Percentiles rank a stretch among this genome's conserved stretches.
Conservation (phyloP, 2,113 vertebrate species). For the Chaenocephalus aceratus region DNA sequence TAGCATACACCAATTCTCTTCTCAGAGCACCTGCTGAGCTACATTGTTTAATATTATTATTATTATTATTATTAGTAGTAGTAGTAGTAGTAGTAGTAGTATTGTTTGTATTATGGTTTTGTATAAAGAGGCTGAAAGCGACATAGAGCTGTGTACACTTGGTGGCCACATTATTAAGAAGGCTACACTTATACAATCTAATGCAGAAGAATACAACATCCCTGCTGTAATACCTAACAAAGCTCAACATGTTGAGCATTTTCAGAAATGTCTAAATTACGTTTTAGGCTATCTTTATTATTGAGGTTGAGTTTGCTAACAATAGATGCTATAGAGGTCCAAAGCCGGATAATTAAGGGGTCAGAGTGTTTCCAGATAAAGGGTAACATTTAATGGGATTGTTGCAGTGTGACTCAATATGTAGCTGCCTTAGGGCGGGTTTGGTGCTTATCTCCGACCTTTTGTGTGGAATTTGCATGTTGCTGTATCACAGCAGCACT, state of each 20-base stretch:
- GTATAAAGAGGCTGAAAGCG: background rate
- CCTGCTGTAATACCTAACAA: background rate
- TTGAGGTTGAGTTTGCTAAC: background rate
- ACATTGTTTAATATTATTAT: no score
- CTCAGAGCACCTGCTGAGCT: background rate
- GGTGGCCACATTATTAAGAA: background rate
- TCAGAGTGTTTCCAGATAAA: conserved; percentile 56
- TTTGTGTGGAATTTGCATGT: conserved; percentile 54
- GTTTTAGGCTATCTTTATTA: background rate
- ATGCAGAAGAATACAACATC: background rate
- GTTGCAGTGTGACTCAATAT: conserved; percentile 50
- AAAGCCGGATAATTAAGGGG: conserved; percentile 34
- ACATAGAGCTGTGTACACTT: background rate
- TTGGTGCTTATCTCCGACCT: conserved; percentile 50
- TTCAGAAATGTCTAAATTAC: background rate
- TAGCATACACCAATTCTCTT: background rate
- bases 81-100: background rate
- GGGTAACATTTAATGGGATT: conserved; percentile 53
- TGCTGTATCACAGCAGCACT: conserved; percentile 27
- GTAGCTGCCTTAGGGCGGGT: conserved; percentile 29
- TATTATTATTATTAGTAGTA: no score
- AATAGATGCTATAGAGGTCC: background rate
- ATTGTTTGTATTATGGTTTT: background rate
- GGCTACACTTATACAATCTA: background rate
- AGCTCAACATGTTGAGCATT: background rate